Base-by-base conservation (phyloP, 2,113 vertebrate genomes). In the Azemiops feae region DNA sequence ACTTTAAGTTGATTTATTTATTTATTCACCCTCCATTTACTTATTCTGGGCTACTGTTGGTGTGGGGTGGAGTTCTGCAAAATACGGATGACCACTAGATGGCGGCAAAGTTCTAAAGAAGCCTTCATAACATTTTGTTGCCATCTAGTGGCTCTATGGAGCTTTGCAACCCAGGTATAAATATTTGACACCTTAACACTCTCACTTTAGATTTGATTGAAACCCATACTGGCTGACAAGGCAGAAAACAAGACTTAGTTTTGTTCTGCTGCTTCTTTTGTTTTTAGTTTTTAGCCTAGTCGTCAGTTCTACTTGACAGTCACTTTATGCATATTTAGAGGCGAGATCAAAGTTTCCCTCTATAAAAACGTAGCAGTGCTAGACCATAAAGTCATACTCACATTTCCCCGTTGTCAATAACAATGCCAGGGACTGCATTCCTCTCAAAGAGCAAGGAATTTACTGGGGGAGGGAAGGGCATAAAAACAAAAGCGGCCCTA, bases 401-500 rank as follows among this genome's bases (percentile, higher is more conserved):
- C 18, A 27, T 74, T 14, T 85, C 34, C 23, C 47, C 20, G 1
- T 22, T 30, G 43, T 27, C 18, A 9, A 22, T 53, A 43, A 25
- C 10, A 20, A 55, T 34, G 25, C 50, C n/a, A 81, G 74, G 7
- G 34, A 4, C 3, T 3, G 11, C 23, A 2, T 4, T 1, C 3
- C 45, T 90, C 4, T 20, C 30, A 30, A n/a, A 39, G 8, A 45
- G 90, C 89, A 92, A 94, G 50, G 58, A 92, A 69, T 6, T 52
- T 57, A 30, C 95, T 89, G 88, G 30, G 95, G 93, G 92, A 85
- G 10, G 3, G 94, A 69, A 87, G 30, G 50, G 8, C 69, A 3
- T 86, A 6, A 1, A 96, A 95, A 93, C 4, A 60, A 9, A 95
- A 91, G 4, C 93, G 85, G 5, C 92, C 39, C n/a, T 81, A 96